Conservation (phyloP, 2,888 invertebrate species). For the Apocheima hispidaria region DNA sequence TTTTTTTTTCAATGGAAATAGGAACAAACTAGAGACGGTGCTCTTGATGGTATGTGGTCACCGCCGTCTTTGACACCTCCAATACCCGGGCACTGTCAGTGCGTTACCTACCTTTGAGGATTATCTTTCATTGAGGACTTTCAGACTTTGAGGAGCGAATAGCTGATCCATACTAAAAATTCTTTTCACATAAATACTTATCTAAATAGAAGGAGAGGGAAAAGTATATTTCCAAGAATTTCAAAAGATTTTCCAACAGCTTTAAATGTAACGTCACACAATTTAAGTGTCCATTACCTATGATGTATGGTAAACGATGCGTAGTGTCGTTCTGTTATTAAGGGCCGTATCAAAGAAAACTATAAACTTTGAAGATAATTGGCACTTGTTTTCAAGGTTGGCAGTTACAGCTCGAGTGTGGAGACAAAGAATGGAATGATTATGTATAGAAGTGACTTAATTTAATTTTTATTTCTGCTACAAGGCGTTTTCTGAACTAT, state of each 20-base stretch:
- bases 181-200: no score
- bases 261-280: slow-evolving; percentile 3
- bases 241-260: not conserved
- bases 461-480: not conserved
- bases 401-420: slow-evolving; percentile 39
- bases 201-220: no score
- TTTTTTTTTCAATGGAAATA: no score
- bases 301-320: slow-evolving; percentile 26
- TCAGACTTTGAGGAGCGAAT: no score
- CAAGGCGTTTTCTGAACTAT: no score
- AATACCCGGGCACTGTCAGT: no score
- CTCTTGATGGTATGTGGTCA: no score
- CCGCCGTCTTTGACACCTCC: no score
- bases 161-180: no score
- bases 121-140: no score
- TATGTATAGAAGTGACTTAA: not conserved
- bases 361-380: slow-evolving; percentile 61
- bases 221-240: not conserved
- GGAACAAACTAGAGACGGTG: no score
- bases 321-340: slow-evolving; percentile 23
- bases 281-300: slow-evolving; percentile 27
- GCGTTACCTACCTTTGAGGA: no score
- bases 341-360: slow-evolving; percentile 42
- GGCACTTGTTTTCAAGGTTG: slow-evolving; percentile 63
- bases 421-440: slow-evolving; percentile 16